Base-by-base conservation (phyloP, 2,888 invertebrate genomes). In the Anoncus sp. region DNA sequence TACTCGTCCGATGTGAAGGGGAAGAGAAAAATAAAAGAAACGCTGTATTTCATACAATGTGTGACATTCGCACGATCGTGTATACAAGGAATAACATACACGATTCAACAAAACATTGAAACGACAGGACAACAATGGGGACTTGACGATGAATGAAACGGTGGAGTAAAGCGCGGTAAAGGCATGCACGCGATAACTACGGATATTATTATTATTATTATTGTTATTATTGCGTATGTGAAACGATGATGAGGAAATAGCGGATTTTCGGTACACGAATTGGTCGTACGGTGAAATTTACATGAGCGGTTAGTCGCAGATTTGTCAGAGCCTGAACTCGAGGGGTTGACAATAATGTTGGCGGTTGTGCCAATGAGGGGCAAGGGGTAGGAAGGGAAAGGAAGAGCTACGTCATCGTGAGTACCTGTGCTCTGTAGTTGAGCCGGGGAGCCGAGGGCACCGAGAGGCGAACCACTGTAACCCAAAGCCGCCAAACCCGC, bases 381-480 rank as follows among this genome's bases (percentile, higher is more conserved):
- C 14, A 1, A 51, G 55, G 38, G 35, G 45, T n/a, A 9, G 51
- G 40, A 31, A 55, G 20, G 31, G 38, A 35, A 40, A 57, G 57
- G 27, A 16, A 57, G 18, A 16, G 60, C 60, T 65, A 63, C 71
- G 71, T 78, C 63, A 72, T 72, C 71, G 79, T 72, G 65, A 69
- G 83, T 91, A 91, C 91, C 91, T 91, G 91, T 90, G 84, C 87
- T 90, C 84, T 91, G 91, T 49, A 91, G 90, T 85, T 91, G 91
- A 81, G 91, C 91, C 57, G 91, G 91, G 73, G 91, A 91, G 84
- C 91, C 91, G 72, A 91, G 87, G 75, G 91, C 91, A 81, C 91
- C 91, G 71, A 91, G 89, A 78, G 91, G 90, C 78, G 91, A 91
- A 82, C 91, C 90, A 81, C 90, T 90, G 78, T 91, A 91, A 85